Conservation (phyloP, 2,113 vertebrate genomes). For the Oryzias celebensis region DNA sequence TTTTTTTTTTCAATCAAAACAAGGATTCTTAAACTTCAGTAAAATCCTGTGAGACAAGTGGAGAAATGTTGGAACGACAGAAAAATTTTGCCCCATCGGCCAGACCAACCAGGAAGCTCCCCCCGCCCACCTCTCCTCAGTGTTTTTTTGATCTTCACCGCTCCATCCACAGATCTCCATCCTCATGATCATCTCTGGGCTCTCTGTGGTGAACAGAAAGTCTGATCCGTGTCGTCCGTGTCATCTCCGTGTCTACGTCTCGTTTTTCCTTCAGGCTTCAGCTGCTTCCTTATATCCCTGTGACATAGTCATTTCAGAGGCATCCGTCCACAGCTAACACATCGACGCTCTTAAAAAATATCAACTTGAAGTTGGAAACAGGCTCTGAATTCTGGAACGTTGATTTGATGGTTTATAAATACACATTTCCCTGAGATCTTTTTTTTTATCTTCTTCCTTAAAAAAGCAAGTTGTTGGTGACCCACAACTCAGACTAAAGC, state of each 20-base stretch:
- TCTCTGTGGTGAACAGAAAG: slow-evolving; percentile 26
- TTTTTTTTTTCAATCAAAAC: neutral
- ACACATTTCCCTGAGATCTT: no score
- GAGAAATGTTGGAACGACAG: neutral
- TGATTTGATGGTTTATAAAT: no score
- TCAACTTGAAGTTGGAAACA: no score
- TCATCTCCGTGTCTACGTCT: slow-evolving; percentile 54
- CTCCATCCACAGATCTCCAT: slow-evolving; percentile 44
- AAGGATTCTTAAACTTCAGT: neutral
- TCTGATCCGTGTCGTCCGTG: slow-evolving; percentile 30
- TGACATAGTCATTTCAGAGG: slow-evolving; percentile 47
- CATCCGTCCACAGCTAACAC: slow-evolving; percentile 34
- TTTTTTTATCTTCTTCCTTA: no score
- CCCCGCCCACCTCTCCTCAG: slow-evolving; percentile 28
- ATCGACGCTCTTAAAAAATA: slow-evolving; percentile 28
- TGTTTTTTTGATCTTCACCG: slow-evolving; percentile 26
- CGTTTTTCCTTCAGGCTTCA: slow-evolving; percentile 28
- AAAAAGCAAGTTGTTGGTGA: no score
- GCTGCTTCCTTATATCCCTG: slow-evolving; percentile 27
- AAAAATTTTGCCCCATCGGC: slow-evolving; percentile 21
- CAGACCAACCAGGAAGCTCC: neutral
- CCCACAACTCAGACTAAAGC: no score
- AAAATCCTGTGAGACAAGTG: neutral
- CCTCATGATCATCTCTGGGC: slow-evolving; percentile 34
- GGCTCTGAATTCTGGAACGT: no score